Evolutionary conservation across 2,113 vertebrate species (phyloP), one percentile per base, ranked within the genome.

Genomic region (Neodon shergylaensis): DNA sequence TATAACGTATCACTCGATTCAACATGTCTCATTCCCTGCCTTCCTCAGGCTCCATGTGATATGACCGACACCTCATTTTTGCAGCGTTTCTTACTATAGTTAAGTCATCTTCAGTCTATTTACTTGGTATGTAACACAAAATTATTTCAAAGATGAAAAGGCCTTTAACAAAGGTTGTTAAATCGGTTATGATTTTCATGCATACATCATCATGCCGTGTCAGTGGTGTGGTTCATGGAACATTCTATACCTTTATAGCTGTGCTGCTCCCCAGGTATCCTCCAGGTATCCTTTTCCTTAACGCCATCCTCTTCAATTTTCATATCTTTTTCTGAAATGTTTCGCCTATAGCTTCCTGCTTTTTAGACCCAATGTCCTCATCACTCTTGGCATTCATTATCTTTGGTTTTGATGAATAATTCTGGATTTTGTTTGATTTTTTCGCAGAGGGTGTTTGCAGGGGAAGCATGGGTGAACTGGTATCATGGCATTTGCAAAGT

Each of bases 401-500:
- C 82, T 49, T 87, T 52, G 33, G 33, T 26, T 87, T 52, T 44
- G 36, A 17, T 94, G 39, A 44, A 72, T 31, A 70, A 78, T 73
- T 73, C 3, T 72, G 36, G 3, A 16, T 70, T 79, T 86, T 17
- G n/a, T n/a, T 70, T 68, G 0, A 14, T 36, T n/a, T 22, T 81
- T 82, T 77, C 28, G 10, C 33, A 49, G 28, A 72, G 47, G 63
- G 42, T 65, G 16, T 14, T 44, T 88, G 70, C 42, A 5, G 52
- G 36, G 21, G 42, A 92, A 78, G 14, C 22, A 68, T 44, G 14
- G 47, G 5, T 49, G 81, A 22, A 44, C 44, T 66, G 86, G 31
- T 33, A 73, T 77, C 24, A n/a, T 49, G 77, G n/a, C 54, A 90
- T 58, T 94, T 96, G 24, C 44, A 83, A 77, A 96, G 39, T 49